Percentiles rank a stretch among this genome's conserved stretches.
Conservation (phyloP, 2,888 invertebrate species). For the Drosophila suboccidentalis region DNA sequence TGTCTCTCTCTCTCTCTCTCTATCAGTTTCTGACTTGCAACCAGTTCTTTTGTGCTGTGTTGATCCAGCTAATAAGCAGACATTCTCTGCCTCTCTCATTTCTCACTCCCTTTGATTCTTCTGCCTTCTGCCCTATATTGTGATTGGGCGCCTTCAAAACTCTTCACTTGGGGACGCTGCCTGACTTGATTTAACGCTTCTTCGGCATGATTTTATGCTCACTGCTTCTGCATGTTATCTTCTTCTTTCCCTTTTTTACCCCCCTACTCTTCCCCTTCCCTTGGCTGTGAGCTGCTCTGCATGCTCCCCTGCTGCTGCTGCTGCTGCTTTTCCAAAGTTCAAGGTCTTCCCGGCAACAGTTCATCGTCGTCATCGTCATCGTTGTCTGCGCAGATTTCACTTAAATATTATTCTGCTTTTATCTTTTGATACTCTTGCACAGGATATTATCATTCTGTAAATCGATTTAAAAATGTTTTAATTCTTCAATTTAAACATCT, state of each 20-base stretch:
- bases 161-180: conserved; percentile 17
- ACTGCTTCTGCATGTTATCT: conserved; percentile 44
- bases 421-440: conserved; percentile 13
- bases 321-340: conserved; percentile 66
- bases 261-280: neutral
- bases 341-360: conserved; percentile 63
- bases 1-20: conserved; percentile 4
- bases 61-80: conserved; percentile 63
- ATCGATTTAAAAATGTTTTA: neutral
- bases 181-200: conserved; percentile 54
- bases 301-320: conserved; percentile 28
- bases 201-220: conserved; percentile 54
- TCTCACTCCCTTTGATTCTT: conserved; percentile 8
- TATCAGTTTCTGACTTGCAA: conserved; percentile 16
- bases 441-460: neutral
- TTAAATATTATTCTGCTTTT: conserved; percentile 40
- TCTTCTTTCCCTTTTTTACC: neutral
- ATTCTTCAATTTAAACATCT: too few species aligned
- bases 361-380: conserved; percentile 44
- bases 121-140: conserved; percentile 54
- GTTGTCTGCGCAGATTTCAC: conserved; percentile 55
- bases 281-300: neutral
- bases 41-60: conserved; percentile 48
- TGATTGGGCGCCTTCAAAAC: conserved; percentile 25
- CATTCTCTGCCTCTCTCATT: conserved; percentile 19